phyloP scores from a whole-genome alignment of 2,797 vertebrate genomes.

The Semotilus atromaculatus region DNA sequence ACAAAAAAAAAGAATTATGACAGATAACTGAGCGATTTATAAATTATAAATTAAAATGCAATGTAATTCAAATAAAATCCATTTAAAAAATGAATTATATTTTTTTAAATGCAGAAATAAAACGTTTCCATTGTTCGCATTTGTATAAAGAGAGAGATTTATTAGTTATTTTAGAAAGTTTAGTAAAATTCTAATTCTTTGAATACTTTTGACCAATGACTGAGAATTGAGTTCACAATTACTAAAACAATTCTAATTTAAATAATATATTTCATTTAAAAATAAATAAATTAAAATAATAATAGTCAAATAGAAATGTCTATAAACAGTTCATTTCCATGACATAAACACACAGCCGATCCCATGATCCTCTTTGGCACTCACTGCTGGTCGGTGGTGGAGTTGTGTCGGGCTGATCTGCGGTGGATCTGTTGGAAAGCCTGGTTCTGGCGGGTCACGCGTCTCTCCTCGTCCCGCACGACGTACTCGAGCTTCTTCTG shows the following conservation, averaged over 20 bases:
- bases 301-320: background rate
- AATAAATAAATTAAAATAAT: background rate
- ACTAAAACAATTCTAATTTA: background rate
- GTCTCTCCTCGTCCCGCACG: constrained; percentile 77
- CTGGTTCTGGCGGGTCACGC: constrained; percentile 73
- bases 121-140: background rate
- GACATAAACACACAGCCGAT: background rate
- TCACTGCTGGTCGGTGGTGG: constrained; percentile 80
- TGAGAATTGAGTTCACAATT: too few relatives aligned
- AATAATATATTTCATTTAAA: background rate
- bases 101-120: background rate
- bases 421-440: constrained; percentile 78
- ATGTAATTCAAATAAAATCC: background rate
- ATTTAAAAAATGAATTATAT: background rate
- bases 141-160: background rate
- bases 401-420: constrained; percentile 67
- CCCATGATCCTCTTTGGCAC: constrained; percentile 24
- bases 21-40: background rate
- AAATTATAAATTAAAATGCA: background rate
- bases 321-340: background rate
- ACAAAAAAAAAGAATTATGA: background rate
- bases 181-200: too few relatives aligned
- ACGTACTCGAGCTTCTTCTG: constrained; percentile 78
- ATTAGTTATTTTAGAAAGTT: background rate
- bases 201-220: too few relatives aligned